A percentile compares a stretch with the other conserved stretches of the same genome.
phyloP scores from a whole-genome alignment of 2,888 invertebrate species.

The Ernsta delagoae region DNA sequence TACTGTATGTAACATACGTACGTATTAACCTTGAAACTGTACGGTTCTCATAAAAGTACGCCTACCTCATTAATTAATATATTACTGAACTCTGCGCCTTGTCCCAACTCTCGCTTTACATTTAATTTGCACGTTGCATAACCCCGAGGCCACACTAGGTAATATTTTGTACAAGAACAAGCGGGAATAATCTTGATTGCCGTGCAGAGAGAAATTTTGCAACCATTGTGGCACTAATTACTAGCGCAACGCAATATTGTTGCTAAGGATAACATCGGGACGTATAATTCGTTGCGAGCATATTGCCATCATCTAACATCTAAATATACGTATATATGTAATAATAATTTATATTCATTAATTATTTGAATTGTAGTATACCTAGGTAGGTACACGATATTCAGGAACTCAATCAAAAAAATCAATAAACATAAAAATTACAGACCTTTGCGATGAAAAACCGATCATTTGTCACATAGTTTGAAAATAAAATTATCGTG shows the following conservation, averaged over 20 bases:
- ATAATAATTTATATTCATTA: too few relatives aligned
- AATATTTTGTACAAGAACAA: background rate
- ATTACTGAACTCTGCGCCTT: background rate
- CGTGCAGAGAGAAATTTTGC: background rate
- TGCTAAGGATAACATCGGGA: background rate
- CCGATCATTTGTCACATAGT: too few relatives aligned
- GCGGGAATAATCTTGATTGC: slow-evolving; percentile 1
- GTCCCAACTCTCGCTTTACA: background rate
- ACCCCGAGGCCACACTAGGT: background rate
- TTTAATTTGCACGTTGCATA: slow-evolving; percentile 2
- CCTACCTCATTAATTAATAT: slow-evolving; percentile 1
- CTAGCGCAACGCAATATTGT: background rate
- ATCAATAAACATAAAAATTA: too few relatives aligned
- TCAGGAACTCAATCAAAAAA: too few relatives aligned
- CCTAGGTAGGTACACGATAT: too few relatives aligned
- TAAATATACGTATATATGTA: too few relatives aligned
- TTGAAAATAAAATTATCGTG: too few relatives aligned
- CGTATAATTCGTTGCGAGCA: too few relatives aligned
- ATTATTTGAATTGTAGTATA: too few relatives aligned
- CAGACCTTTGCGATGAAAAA: too few relatives aligned
- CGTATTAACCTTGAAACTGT: background rate
- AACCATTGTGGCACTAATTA: slow-evolving; percentile 2
- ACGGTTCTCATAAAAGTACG: background rate
- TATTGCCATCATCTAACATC: too few relatives aligned
- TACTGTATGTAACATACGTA: too few relatives aligned